Evolutionary conservation across 1,140 invertebrate species (phyloP).

Genomic region (Solenopsis fugax): DNA sequence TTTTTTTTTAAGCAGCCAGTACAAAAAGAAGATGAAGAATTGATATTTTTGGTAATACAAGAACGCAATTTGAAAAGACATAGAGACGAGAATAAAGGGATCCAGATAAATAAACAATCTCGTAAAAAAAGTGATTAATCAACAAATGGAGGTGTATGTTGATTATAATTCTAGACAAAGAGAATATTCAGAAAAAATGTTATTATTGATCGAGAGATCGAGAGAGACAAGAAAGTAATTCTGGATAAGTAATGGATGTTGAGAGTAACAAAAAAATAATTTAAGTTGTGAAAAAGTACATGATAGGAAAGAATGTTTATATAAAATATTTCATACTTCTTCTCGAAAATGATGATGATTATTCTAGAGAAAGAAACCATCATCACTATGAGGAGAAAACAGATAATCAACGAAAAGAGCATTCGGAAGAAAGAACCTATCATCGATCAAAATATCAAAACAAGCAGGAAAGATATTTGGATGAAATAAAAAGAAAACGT

Average conservation of each 20-base stretch:
- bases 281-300: slow-evolving; percentile 9
- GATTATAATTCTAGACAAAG: slow-evolving; percentile 78
- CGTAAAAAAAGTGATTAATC: slow-evolving; percentile 89
- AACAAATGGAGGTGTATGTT: slow-evolving; percentile 87
- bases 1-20: slow-evolving; percentile 73
- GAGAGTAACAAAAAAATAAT: background rate
- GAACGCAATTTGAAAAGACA: slow-evolving; percentile 89
- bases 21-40: slow-evolving; percentile 68
- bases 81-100: slow-evolving; percentile 88
- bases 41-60: slow-evolving; percentile 86
- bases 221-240: slow-evolving; percentile 49
- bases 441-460: slow-evolving; percentile 25
- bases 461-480: slow-evolving; percentile 6
- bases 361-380: background rate
- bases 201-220: slow-evolving; percentile 11
- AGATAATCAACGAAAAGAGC: slow-evolving; percentile 21
- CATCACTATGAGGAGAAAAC: slow-evolving; percentile 6
- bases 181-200: slow-evolving; percentile 17
- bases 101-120: slow-evolving; percentile 89
- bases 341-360: background rate
- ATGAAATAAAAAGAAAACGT: slow-evolving; percentile 29
- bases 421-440: slow-evolving; percentile 19
- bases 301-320: background rate
- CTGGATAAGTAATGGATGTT: too few relatives aligned
- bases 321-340: slow-evolving; percentile 26